Percentiles rank a stretch among this genome's conserved stretches.
Evolutionary conservation across 2,888 invertebrate genomes (phyloP).

Genomic region (Deilephila porcellus): DNA sequence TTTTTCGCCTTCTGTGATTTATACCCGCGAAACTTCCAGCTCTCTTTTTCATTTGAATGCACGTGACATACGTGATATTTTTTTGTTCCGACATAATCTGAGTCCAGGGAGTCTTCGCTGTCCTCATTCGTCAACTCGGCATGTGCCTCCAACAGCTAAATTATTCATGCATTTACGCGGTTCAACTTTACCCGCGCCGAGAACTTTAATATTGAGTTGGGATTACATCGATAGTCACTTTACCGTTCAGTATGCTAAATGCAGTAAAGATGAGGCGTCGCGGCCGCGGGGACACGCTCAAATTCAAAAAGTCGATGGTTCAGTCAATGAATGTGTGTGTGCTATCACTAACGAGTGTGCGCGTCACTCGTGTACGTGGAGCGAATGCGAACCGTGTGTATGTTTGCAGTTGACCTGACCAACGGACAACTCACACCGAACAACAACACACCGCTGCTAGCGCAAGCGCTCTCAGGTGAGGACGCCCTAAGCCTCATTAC

Average conservation of each 20-base stretch:
- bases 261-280: slow-evolving; percentile 63
- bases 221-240: slow-evolving; percentile 77
- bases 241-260: slow-evolving; percentile 72
- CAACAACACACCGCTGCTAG: slow-evolving; percentile 97
- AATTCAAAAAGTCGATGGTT: slow-evolving; percentile 71
- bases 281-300: slow-evolving; percentile 50
- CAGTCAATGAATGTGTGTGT: slow-evolving; percentile 78
- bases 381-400: slow-evolving; percentile 86
- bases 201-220: slow-evolving; percentile 74
- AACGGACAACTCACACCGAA: slow-evolving; percentile 98
- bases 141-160: slow-evolving; percentile 78
- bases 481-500: slow-evolving; percentile 56
- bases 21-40: slow-evolving; percentile 83
- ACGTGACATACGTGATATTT: slow-evolving; percentile 84
- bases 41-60: slow-evolving; percentile 85
- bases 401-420: slow-evolving; percentile 96
- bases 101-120: slow-evolving; percentile 67
- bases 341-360: slow-evolving; percentile 69
- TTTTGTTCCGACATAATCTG: slow-evolving; percentile 81
- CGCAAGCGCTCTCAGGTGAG: slow-evolving; percentile 97
- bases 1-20: slow-evolving; percentile 84
- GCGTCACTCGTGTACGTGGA: slow-evolving; percentile 71
- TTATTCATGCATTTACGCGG: slow-evolving; percentile 82
- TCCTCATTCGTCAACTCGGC: slow-evolving; percentile 77
- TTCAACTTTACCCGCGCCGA: slow-evolving; percentile 70